Evolutionary conservation across 2,888 invertebrate genomes (phyloP), one percentile per base, ranked within the genome.

Genomic region (Ochropleura leucogaster): DNA sequence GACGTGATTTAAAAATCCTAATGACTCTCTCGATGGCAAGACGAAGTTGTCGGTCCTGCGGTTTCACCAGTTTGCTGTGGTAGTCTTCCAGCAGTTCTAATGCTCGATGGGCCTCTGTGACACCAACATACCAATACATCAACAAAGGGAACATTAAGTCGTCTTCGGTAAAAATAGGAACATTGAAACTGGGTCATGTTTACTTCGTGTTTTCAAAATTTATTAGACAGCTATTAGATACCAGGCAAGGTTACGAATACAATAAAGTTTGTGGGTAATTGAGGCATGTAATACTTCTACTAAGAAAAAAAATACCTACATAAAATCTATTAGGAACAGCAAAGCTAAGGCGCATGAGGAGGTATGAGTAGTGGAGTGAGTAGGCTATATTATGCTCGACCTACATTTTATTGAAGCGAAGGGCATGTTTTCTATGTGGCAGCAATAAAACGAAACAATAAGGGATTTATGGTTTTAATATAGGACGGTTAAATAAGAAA

Each of bases 31-130:
- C 99, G 94, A 99, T 99, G 88, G 99, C 99, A 89, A 98, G 97
- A 88, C 99, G 98, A 88, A 99, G 97, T 93, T 99, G 99, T 92
- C 99, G 98, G 96, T 99, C 99, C 94, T 99, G 99, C 72, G 99
- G 98, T 94, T 98, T 98, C 88, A 98, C 98, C 91, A 99, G 97
- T 95, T 99, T 99, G 88, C 98, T 98, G 96, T 99, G 99, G 96
- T 99, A 99, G 95, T 99, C 99, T 97, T 99, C 99, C 92, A 99
- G 97, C 92, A 99, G 97, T 97, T 99, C 99, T 93, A 99, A 97
- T 85, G 99, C 99, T 95, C 99, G 98, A 95, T 99, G 99, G 95
- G 99, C 99, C 97, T 99, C 99, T 99, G 97, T 69, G 96, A 76
- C 68, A 87, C 82, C 85, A 90, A 88, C 62, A 88, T 67, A 88